phyloP scores from a whole-genome alignment of 2,888 invertebrate genomes.

The Anagyrus pseudococci region DNA sequence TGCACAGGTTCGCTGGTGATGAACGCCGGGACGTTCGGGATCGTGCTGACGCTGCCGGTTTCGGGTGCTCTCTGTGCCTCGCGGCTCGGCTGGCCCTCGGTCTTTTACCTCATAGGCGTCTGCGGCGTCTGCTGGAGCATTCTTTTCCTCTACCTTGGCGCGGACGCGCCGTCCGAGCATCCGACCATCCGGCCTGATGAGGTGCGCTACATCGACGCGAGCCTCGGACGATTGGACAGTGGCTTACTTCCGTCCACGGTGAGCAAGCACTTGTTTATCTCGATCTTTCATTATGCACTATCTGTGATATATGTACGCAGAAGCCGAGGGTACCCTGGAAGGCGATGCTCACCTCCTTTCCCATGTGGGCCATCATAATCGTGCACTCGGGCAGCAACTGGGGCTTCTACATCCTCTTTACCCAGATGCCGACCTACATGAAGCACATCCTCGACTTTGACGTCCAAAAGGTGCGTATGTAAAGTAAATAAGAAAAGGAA shows the following conservation, averaged over 20 bases:
- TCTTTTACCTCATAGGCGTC: constrained; percentile 70
- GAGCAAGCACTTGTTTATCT: no score
- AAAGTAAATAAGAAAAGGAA: background rate
- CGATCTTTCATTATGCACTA: no score
- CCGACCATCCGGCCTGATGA: constrained; percentile 67
- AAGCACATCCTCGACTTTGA: constrained; percentile 68
- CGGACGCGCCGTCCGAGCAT: constrained; percentile 69
- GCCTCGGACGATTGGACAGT: constrained; percentile 51
- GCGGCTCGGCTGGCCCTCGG: constrained; percentile 71
- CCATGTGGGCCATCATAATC: constrained; percentile 69
- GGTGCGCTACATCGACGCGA: constrained; percentile 67
- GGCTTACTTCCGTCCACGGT: no score
- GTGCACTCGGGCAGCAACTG: constrained; percentile 74
- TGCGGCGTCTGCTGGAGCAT: constrained; percentile 65
- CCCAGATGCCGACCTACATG: constrained; percentile 75
- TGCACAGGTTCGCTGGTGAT: constrained; percentile 51
- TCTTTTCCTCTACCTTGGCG: constrained; percentile 66
- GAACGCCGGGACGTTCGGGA: constrained; percentile 73
- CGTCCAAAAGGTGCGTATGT: constrained; percentile 64
- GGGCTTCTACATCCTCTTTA: constrained; percentile 76
- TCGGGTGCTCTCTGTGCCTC: constrained; percentile 70
- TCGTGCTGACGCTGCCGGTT: constrained; percentile 69
- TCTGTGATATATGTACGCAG: constrained; percentile 22
- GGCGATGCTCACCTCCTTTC: constrained; percentile 70
- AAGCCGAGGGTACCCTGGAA: constrained; percentile 68